Conservation (phyloP, 92 coral and sea anemone genomes). For the Muricea muricata region DNA sequence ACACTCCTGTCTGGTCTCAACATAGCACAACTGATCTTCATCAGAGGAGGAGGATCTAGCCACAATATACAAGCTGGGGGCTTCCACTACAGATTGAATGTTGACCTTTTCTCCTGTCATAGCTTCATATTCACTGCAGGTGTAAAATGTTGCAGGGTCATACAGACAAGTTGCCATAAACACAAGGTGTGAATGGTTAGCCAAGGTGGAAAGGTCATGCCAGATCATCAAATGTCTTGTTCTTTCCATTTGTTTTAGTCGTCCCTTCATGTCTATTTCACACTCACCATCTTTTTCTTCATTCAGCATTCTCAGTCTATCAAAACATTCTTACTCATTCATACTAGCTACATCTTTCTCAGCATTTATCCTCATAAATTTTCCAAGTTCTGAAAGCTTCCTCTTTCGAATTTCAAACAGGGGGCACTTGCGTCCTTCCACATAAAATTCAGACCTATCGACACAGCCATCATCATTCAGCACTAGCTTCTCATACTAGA, state of each 20-base stretch:
- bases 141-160: slow-evolving; percentile 53
- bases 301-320: not conserved
- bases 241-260: slow-evolving; percentile 41
- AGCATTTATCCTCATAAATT: not conserved
- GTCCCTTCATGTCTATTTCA: slow-evolving; percentile 35
- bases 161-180: slow-evolving; percentile 49
- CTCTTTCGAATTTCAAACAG: not conserved
- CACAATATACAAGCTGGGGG: slow-evolving; percentile 44
- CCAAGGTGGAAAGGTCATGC: slow-evolving; percentile 67
- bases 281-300: not conserved
- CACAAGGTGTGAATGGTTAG: slow-evolving; percentile 61
- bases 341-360: not conserved
- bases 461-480: not conserved
- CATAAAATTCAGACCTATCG: not conserved
- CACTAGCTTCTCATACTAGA: slow-evolving; percentile 24
- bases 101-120: slow-evolving; percentile 29
- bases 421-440: slow-evolving; percentile 1
- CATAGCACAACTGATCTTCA: slow-evolving; percentile 48
- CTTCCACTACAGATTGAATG: slow-evolving; percentile 42
- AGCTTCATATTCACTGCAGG: slow-evolving; percentile 18
- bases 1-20: slow-evolving; percentile 31
- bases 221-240: slow-evolving; percentile 47
- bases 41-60: slow-evolving; percentile 42
- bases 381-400: not conserved
- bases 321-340: not conserved